Conservation (phyloP, 2,888 invertebrate genomes). For the Acheta domesticus region DNA sequence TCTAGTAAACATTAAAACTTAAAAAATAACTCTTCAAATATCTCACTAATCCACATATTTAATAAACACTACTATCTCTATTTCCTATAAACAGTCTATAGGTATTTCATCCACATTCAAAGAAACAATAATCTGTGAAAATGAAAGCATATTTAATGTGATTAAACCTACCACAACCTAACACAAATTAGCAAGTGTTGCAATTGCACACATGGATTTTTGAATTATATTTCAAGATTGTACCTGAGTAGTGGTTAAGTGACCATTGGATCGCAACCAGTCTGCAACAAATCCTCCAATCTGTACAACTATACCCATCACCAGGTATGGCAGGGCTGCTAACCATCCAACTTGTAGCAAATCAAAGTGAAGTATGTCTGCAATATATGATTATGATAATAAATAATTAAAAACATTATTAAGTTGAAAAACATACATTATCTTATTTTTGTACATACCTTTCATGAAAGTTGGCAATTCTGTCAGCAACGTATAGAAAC, state of each 20-base stretch:
- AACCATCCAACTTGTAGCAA: conserved; percentile 50
- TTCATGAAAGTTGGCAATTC: conserved; percentile 48
- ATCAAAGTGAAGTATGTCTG: conserved; percentile 41
- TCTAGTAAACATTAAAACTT: no score
- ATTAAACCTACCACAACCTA: no score
- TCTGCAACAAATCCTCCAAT: conserved; percentile 53
- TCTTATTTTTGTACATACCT: conserved; percentile 39
- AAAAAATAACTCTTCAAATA: no score
- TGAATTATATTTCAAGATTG: no score
- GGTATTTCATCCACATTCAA: no score
- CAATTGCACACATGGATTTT: no score
- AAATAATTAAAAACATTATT: conserved; percentile 19
- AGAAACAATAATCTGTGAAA: no score
- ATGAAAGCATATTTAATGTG: no score
- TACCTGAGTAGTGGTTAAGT: conserved; percentile 49
- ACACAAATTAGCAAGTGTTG: no score
- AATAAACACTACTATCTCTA: no score
- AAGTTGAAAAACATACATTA: not conserved
- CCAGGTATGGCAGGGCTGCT: conserved; percentile 53
- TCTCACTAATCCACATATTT: no score
- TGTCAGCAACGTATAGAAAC: conserved; percentile 49
- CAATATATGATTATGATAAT: conserved; percentile 26
- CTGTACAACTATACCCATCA: conserved; percentile 53
- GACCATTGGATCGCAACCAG: conserved; percentile 45
- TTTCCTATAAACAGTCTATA: no score